Base-by-base conservation (phyloP, 1,140 invertebrate species). In the Teleopsis dalmanni region DNA sequence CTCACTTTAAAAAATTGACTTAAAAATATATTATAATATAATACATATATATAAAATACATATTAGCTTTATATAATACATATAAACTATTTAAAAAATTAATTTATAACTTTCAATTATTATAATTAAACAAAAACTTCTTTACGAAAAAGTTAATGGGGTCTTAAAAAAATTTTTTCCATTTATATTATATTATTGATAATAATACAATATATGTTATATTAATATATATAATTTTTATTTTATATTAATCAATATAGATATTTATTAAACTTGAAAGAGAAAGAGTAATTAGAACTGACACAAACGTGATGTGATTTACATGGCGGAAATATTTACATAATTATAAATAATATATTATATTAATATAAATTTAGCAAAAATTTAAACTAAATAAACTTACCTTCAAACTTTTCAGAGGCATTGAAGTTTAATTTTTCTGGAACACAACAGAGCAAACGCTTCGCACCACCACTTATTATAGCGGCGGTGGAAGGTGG, bases 401-500 rank as follows among this genome's bases (percentile, higher is more conserved):
- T 75, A 90, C 88, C 90, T 85, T 92, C 87, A 73, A 91, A 92
- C 73, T 88, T 89, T 73, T 91, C 86, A 62, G 84, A 87, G 33
- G 86, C 75, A 63, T 82, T 80, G 72, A 85, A 88, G 73, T 90
- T 83, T 55, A 91, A 73, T 72, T 89, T 91, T 64, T 89, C 84
- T 4, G 88, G 87, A 48, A 87, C 81, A 68, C 84, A 84, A 64
- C 83, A 85, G 27, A 84, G 84, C 51, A 81, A 79, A 44, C 61
- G 61, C n/a, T n/a, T n/a, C n/a, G n/a, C n/a, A 53, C 56, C 60
- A 31, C 60, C 56, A 45, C 31, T 35, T 27, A 47, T 37, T 35
- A 35, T 31, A 21, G 45, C 41, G 19, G 47, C 41, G 42, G 38
- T 53, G 49, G 54, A 35, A 38, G 51, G 52, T 44, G 64, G 53